These are phyloP conservation scores for Ibycter americanus DNA, from an alignment of 2,797 vertebrate genomes.

Conservation along the genomic window DNA sequence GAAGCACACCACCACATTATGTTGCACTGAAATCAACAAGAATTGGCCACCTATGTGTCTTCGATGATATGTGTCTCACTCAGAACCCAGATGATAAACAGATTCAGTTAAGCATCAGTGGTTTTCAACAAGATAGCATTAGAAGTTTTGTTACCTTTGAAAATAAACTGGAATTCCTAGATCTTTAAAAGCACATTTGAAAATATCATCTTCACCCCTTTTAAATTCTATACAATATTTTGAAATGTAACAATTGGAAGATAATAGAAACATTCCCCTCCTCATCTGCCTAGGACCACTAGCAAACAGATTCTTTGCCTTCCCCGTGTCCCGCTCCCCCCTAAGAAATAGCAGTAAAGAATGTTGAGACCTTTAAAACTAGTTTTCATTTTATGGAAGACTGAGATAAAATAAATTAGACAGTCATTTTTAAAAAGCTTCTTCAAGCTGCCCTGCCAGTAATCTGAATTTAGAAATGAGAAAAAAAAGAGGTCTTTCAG, in stretches of 20 bases:
- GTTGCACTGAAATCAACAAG: not conserved
- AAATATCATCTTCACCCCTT: not conserved
- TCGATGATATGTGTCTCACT: not conserved
- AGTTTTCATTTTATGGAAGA: not conserved
- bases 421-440: not conserved
- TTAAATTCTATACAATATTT: not conserved
- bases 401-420: not conserved
- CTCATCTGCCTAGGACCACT: not conserved
- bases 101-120: not conserved
- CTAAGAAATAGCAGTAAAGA: not conserved
- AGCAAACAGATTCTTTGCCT: not conserved
- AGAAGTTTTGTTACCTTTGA: not conserved
- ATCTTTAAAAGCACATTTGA: not conserved
- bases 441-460: not conserved
- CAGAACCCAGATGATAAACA: not conserved
- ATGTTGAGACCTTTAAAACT: not conserved
- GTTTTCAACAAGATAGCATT: not conserved
- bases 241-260: not conserved
- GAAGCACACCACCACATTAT: not conserved
- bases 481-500: not conserved
- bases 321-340: too few species aligned
- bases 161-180: not conserved
- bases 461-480: not conserved
- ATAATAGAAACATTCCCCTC: not conserved
- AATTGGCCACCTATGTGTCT: not conserved